A percentile compares a stretch with the other conserved stretches of the same genome.
These are phyloP conservation scores for Akabosia matsudoensis DNA, from an alignment of 1,140 invertebrate species.

Conservation along the genomic window DNA sequence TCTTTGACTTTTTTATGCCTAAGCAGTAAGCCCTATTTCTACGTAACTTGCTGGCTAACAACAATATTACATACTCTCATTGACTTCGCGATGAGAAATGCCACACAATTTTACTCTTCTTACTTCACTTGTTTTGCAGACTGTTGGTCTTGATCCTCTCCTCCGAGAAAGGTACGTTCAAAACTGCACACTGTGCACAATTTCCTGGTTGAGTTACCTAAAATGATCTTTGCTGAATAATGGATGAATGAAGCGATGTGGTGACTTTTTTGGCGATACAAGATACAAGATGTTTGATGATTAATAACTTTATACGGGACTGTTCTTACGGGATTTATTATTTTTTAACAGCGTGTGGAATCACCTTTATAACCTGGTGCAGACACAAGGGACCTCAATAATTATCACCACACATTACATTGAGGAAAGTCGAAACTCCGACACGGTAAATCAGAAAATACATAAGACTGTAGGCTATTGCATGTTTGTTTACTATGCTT, in stretches of 20 bases:
- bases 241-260: no score
- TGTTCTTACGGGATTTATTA: no score
- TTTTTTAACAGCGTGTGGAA: conserved; percentile 73
- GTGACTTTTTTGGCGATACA: background rate
- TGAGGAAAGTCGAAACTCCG: conserved; percentile 82
- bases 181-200: no score
- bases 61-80: no score
- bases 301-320: background rate
- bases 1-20: background rate
- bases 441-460: conserved; percentile 54
- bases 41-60: no score
- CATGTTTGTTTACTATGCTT: background rate
- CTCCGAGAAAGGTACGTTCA: background rate
- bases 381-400: conserved; percentile 75
- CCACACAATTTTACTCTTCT: no score
- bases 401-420: conserved; percentile 90
- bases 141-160: conserved; percentile 7
- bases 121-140: background rate
- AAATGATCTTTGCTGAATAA: no score
- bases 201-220: no score
- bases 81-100: no score
- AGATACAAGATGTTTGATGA: background rate
- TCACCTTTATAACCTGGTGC: conserved; percentile 77
- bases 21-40: no score
- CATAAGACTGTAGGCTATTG: background rate